phyloP scores from a whole-genome alignment of 1,140 invertebrate genomes.

The Tribolium castaneum region DNA sequence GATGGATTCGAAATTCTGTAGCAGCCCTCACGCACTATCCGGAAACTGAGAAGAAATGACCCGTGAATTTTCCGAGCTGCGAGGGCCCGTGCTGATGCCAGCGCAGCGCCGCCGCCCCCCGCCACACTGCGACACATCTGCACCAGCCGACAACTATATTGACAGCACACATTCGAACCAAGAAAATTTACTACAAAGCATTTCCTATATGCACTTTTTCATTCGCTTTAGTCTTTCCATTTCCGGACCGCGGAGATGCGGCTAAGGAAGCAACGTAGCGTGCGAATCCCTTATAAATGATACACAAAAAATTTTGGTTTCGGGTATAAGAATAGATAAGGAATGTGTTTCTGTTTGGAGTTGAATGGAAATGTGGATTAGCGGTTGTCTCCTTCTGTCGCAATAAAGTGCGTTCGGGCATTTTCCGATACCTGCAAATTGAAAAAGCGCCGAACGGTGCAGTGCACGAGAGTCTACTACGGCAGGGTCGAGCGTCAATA shows the following conservation, averaged over 20 bases:
- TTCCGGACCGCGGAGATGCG: neutral
- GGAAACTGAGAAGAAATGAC: conserved; percentile 46
- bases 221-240: neutral
- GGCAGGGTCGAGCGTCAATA: conserved; percentile 55
- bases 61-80: conserved; percentile 42
- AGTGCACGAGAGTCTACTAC: conserved; percentile 40
- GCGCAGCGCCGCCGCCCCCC: conserved; percentile 1
- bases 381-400: neutral
- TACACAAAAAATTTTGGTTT: neutral
- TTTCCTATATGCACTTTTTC: conserved; percentile 1
- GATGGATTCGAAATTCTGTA: conserved; percentile 42
- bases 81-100: conserved; percentile 16
- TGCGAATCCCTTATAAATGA: neutral
- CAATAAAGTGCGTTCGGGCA: conserved; percentile 30
- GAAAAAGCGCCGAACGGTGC: conserved; percentile 18
- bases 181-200: neutral
- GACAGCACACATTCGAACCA: conserved; percentile 1
- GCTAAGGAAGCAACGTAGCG: too few species aligned
- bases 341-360: neutral
- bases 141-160: conserved; percentile 7
- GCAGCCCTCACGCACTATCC: conserved; percentile 39
- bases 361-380: conserved; percentile 9
- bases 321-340: conserved; percentile 4
- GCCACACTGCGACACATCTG: conserved; percentile 24
- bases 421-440: conserved; percentile 27